Percentiles rank a stretch among this genome's conserved stretches.
Evolutionary conservation across 2,888 invertebrate genomes (phyloP).

Genomic region (Cephus nigrinus): DNA sequence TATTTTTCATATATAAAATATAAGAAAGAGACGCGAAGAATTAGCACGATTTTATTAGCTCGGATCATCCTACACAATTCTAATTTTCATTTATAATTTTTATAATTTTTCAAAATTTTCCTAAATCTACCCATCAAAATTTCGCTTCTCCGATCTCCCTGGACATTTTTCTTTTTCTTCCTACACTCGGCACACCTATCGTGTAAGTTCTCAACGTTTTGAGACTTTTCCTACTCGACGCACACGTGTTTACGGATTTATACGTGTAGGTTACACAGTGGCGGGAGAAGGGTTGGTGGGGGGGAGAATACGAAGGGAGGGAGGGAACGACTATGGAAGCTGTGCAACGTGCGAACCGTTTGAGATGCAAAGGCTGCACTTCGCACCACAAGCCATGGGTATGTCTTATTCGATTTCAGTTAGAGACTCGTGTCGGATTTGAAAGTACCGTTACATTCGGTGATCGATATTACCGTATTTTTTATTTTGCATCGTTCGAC

Average conservation of each 20-base stretch:
- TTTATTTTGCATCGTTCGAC: neutral
- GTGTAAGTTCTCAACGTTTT: neutral
- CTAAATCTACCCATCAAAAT: no score
- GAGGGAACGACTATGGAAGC: constrained; percentile 21
- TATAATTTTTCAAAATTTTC: neutral
- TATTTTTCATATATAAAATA: neutral
- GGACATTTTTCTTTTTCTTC: neutral
- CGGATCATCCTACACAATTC: rapidly evolving
- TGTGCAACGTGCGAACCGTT: constrained; percentile 14
- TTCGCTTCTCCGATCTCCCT: neutral
- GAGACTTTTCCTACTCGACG: neutral
- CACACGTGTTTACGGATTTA: neutral
- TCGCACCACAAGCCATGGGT: neutral
- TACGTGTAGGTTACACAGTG: neutral
- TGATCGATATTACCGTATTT: neutral
- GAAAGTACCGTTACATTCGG: neutral
- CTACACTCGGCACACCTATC: neutral
- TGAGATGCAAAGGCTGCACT: constrained; percentile 8
- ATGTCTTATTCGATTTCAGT: neutral
- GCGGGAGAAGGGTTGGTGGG: constrained; percentile 18
- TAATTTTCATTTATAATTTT: neutral
- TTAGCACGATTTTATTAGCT: neutral
- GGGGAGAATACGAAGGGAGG: constrained; percentile 23
- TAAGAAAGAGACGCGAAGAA: neutral
- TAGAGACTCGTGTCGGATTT: neutral